Evolutionary conservation across 2,888 invertebrate genomes (phyloP), one percentile per base, ranked within the genome.

Genomic region (Nipponacmea schrenckii): DNA sequence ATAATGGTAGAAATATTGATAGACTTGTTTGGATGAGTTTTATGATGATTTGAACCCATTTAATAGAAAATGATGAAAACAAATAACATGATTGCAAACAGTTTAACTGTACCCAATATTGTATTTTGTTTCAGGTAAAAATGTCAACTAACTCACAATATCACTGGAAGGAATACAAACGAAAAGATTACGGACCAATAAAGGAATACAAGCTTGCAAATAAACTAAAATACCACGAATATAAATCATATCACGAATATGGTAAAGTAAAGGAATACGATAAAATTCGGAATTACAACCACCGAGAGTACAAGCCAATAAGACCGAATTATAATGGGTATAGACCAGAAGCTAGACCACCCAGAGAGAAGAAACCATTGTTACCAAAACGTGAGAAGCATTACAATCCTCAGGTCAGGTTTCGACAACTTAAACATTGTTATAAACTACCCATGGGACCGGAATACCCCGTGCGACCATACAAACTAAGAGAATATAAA

Each of bases 241-340:
- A 56, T 20, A 56, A 56, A 56, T 56, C 56, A 14, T 56, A 56
- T 24, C 56, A 56, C 24, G 56, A 56, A 56, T 56, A 56, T 56
- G 56, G 56, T 5, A 56, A 56, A 56, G 20, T 56, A 12, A 20
- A 14, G 10, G 56, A 56, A 24, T 56, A 56, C 5, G 24, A 56
- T 24, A 56, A 56, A 56, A 56, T 56, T 24, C 56, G 56, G 10
- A 56, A 56, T 24, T 14, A 56, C 56, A 14, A 56, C 8, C 24
- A 24, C 4, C 20, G 56, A 14, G 56, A 56, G 24, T 56, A 56
- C 4, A 56, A 56, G 24, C 20, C 56, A 10, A 56, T 8, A 0
- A 56, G 20, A 14, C 56, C 56, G 20, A 12, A 24, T 56, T 56
- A 56, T 24, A 56, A 24, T 56, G 56, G 56, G 20, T 56, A 56